Conservation (phyloP, 2,888 invertebrate species). For the Lithodes maja region DNA sequence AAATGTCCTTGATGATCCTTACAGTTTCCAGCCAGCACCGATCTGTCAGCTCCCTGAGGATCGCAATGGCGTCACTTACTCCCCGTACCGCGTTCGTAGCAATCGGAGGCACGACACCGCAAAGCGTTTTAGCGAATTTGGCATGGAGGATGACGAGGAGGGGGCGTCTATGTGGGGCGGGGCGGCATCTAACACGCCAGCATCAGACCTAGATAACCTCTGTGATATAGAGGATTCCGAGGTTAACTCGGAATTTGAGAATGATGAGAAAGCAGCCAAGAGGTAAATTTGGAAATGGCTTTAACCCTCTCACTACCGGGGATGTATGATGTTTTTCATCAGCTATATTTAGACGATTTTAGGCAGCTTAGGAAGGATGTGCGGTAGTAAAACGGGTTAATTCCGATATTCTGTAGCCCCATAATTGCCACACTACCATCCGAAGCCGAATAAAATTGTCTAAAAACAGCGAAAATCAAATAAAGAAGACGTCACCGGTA, state of each 20-base stretch:
- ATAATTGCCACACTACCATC: too few relatives aligned
- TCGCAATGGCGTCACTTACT: slow-evolving; percentile 67
- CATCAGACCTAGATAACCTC: slow-evolving; percentile 88
- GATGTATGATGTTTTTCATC: too few relatives aligned
- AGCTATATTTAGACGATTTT: too few relatives aligned
- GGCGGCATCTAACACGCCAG: slow-evolving; percentile 81
- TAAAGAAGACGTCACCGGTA: too few relatives aligned
- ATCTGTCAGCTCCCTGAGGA: slow-evolving; percentile 57
- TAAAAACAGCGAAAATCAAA: too few relatives aligned
- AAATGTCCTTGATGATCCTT: slow-evolving; percentile 60
- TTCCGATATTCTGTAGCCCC: too few relatives aligned
- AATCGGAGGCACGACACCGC: slow-evolving; percentile 63
- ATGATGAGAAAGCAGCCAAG: slow-evolving; percentile 52
- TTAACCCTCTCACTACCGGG: too few relatives aligned
- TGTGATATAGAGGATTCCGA: slow-evolving; percentile 94
- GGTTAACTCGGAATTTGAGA: slow-evolving; percentile 70
- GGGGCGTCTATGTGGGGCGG: slow-evolving; percentile 82
- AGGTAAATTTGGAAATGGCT: background rate
- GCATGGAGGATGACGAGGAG: slow-evolving; percentile 68
- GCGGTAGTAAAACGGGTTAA: too few relatives aligned
- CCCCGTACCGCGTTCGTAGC: slow-evolving; percentile 63
- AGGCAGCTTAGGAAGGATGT: too few relatives aligned
- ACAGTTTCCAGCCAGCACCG: slow-evolving; percentile 58
- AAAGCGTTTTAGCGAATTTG: slow-evolving; percentile 59
- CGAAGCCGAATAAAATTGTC: too few relatives aligned